These are phyloP conservation scores for Myopa testacea DNA, from an alignment of 2,888 invertebrate genomes.

Conservation along the genomic window DNA sequence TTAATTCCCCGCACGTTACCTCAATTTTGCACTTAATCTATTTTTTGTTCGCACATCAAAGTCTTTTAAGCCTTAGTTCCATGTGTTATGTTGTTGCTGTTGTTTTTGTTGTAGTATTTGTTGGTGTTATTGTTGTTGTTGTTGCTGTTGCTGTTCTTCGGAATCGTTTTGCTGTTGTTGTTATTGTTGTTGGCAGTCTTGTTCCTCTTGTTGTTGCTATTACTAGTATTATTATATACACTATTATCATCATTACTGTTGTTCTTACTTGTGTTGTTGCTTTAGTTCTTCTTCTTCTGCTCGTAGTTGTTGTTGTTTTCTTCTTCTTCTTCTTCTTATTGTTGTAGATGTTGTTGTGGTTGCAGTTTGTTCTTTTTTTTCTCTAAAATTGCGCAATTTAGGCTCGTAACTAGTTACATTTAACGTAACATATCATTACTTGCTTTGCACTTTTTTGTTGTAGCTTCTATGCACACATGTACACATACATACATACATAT, in stretches of 20 bases:
- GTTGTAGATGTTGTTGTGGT: not conserved
- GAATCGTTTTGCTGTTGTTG: not conserved
- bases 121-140: not conserved
- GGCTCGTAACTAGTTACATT: slow-evolving; percentile 23
- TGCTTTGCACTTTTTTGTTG: not conserved
- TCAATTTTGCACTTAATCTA: slow-evolving; percentile 57
- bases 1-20: slow-evolving; percentile 66
- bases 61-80: not conserved
- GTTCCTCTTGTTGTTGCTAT: not conserved
- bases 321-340: not conserved
- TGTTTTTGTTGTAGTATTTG: not conserved
- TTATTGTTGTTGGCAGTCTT: not conserved
- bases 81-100: not conserved
- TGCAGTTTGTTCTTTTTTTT: slow-evolving; percentile 4
- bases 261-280: too few species aligned
- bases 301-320: not conserved
- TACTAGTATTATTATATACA: too few species aligned
- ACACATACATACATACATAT: not conserved
- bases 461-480: not conserved
- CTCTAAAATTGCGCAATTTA: slow-evolving; percentile 50
- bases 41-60: slow-evolving; percentile 34
- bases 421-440: slow-evolving; percentile 32
- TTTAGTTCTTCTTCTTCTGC: too few species aligned
- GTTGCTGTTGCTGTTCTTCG: too few species aligned
- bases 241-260: too few species aligned